phyloP scores from a whole-genome alignment of 2,113 vertebrate species.

The Ctenomys sociabilis region DNA sequence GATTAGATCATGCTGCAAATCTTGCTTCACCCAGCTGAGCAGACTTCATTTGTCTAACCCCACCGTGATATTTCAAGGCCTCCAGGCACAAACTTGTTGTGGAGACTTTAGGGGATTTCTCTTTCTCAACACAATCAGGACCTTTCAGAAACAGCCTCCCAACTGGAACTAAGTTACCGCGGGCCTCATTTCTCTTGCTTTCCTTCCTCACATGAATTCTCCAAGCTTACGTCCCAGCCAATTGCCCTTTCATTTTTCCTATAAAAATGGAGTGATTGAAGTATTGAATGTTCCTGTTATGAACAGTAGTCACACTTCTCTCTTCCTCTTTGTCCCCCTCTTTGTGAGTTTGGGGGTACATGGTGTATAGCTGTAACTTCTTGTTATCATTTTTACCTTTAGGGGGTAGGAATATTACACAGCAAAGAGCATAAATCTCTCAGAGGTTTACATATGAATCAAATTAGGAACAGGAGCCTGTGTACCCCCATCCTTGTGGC shows the following conservation, averaged over 20 bases:
- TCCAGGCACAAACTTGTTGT: background rate
- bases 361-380: background rate
- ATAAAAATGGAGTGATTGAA: background rate
- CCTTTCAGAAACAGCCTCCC: background rate
- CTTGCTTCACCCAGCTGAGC: constrained; percentile 41
- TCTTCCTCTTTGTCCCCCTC: background rate
- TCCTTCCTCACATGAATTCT: constrained; percentile 30
- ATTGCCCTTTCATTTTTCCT: background rate
- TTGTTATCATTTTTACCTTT: background rate
- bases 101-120: background rate
- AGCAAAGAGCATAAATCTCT: background rate
- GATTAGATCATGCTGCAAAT: background rate
- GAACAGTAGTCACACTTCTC: background rate
- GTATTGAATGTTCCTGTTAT: background rate
- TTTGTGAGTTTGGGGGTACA: rapidly evolving
- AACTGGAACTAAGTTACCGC: background rate
- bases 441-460: background rate
- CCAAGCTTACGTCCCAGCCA: background rate
- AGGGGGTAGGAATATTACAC: background rate
- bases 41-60: constrained; percentile 54
- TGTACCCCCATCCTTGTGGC: background rate
- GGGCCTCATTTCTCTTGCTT: background rate
- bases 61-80: background rate
- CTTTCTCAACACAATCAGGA: background rate
- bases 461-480: background rate